These are phyloP conservation scores for Orchesella flavescens DNA, from an alignment of 2,888 invertebrate genomes.

Conservation along the genomic window DNA sequence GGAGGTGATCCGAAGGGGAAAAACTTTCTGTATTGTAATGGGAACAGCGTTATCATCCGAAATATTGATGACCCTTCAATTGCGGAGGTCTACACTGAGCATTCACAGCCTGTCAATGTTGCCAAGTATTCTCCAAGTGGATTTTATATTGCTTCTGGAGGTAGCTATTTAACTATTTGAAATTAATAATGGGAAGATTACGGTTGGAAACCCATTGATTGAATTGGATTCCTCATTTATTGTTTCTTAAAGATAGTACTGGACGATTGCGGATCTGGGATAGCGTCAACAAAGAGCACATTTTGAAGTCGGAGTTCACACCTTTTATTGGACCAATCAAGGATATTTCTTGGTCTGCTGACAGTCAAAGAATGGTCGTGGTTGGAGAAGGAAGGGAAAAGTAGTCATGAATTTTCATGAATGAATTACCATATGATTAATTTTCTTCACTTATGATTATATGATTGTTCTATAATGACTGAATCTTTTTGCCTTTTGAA, in stretches of 20 bases:
- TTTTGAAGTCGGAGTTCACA: slow-evolving; percentile 96
- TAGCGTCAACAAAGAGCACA: slow-evolving; percentile 96
- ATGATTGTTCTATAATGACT: too few species aligned
- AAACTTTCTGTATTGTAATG: slow-evolving; percentile 96
- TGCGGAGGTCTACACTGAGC: slow-evolving; percentile 97
- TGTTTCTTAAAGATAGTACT: slow-evolving; percentile 82
- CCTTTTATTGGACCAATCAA: slow-evolving; percentile 96
- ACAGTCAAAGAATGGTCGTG: slow-evolving; percentile 95
- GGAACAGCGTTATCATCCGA: slow-evolving; percentile 97
- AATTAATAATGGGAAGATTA: not conserved
- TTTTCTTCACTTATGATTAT: too few species aligned
- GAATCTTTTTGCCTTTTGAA: slow-evolving; percentile 74
- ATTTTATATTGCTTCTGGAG: slow-evolving; percentile 98
- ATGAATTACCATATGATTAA: too few species aligned
- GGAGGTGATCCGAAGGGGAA: slow-evolving; percentile 97
- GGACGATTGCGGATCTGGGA: slow-evolving; percentile 99
- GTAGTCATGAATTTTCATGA: too few species aligned
- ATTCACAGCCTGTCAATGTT: slow-evolving; percentile 94
- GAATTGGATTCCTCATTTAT: too few species aligned
- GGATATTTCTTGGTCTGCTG: slow-evolving; percentile 97
- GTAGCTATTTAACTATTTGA: slow-evolving; percentile 77
- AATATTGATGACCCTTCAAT: slow-evolving; percentile 95
- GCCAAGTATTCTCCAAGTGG: slow-evolving; percentile 99
- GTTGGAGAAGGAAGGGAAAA: slow-evolving; percentile 97
- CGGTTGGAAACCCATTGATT: too few species aligned